Evolutionary conservation across 2,113 vertebrate genomes (phyloP).

Genomic region (Thermophis baileyi): DNA sequence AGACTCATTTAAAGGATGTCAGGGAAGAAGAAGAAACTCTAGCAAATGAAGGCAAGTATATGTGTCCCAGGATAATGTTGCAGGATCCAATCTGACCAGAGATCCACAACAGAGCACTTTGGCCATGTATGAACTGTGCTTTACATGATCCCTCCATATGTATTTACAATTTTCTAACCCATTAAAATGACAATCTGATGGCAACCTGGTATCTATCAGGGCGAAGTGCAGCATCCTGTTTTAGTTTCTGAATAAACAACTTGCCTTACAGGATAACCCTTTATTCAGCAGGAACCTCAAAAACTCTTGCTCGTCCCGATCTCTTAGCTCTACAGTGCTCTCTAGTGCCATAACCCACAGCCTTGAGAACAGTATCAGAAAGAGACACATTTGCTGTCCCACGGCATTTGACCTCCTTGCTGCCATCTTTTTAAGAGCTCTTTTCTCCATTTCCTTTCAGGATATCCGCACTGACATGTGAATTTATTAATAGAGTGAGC

Average conservation of each 20-base stretch:
- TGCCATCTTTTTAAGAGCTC: accelerated
- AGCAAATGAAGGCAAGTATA: too few species aligned
- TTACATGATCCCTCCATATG: background rate
- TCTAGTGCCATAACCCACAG: background rate
- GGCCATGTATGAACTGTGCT: background rate
- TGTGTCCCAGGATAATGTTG: too few species aligned
- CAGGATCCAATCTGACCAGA: too few species aligned
- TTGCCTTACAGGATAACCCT: too few species aligned
- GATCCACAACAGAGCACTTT: background rate
- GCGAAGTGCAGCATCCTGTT: background rate
- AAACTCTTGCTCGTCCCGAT: background rate
- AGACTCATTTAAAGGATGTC: background rate
- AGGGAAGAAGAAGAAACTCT: background rate
- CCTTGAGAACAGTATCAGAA: background rate
- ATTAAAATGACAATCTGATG: background rate
- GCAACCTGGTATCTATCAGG: background rate
- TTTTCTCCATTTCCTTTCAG: background rate
- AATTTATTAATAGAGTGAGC: slow-evolving; percentile 37
- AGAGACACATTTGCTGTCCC: background rate
- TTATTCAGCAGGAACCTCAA: background rate
- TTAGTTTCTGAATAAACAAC: background rate
- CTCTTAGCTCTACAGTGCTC: accelerated
- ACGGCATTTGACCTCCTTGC: background rate
- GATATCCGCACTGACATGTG: background rate
- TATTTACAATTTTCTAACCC: background rate